Percentiles rank a stretch among this genome's conserved stretches.
phyloP scores from a whole-genome alignment of 1,140 invertebrate genomes.

The Neoseiulus cucumeris region DNA sequence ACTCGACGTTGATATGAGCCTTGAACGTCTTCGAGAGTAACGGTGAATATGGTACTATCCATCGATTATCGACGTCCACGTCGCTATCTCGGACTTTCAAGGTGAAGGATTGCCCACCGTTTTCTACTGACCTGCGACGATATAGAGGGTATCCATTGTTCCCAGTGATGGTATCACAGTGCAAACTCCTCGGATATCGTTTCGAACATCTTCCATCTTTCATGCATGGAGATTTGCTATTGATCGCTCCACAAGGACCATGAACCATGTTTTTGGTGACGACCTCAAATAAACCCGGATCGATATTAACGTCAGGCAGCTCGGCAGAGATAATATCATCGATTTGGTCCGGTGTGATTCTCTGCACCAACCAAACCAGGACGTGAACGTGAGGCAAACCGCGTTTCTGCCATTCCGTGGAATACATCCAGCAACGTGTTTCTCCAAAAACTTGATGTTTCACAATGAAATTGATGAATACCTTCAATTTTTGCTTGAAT shows the following conservation, averaged over 20 bases:
- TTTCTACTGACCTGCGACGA: background rate
- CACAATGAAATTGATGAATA: background rate
- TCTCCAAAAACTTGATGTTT: constrained; percentile 22
- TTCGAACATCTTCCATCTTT: background rate
- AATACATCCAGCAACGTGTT: constrained; percentile 24
- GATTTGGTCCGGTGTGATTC: background rate
- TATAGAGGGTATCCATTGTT: no score
- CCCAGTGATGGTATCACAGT: no score
- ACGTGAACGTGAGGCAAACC: constrained; percentile 34
- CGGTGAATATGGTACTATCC: constrained; percentile 35
- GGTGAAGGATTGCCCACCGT: background rate
- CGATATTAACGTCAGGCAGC: constrained; percentile 60
- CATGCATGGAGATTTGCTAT: constrained; percentile 17
- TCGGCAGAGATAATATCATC: constrained; percentile 23
- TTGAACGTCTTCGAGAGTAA: constrained; percentile 31
- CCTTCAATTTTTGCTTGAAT: background rate
- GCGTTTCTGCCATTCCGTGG: constrained; percentile 34
- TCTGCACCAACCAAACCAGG: background rate
- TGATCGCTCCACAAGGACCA: constrained; percentile 18
- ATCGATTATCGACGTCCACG: constrained; percentile 29
- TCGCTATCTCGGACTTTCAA: background rate
- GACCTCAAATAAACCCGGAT: constrained; percentile 24
- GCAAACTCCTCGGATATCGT: no score
- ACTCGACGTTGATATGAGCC: constrained; percentile 33
- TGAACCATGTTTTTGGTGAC: constrained; percentile 16